Evolutionary conservation across 2,797 vertebrate species (phyloP), one percentile per base, ranked within the genome.

Genomic region (Leptoclinus maculatus): DNA sequence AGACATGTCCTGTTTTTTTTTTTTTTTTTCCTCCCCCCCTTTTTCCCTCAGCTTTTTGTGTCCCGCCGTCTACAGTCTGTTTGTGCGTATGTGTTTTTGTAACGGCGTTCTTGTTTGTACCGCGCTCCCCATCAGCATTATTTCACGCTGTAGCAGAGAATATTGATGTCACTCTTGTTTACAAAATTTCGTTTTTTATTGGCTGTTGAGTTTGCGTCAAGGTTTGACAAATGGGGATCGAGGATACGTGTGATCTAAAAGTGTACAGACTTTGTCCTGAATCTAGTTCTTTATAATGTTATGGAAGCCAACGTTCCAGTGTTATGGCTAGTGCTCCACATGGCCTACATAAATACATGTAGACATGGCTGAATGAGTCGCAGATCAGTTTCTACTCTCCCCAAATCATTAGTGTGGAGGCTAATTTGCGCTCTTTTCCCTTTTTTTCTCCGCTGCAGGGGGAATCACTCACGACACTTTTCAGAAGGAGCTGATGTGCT

Each of bases 401-500:
- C 43, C 17, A 67, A 2, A 43, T 36, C 63, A 78, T 74, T 25
- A 25, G 12, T 39, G 67, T 49, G 5, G 9, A 66, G 27, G 59
- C 71, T 89, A 74, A 91, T 80, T 74, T 78, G 17, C 4, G 0
- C 23, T 65, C 3, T 39, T 60, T 56, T 74, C 76, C 38, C 59
- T 27, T 6, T 38, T n/a, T 9, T 6, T 38, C 14, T 9, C 1
- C 7, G 32, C 89, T 86, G 29, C 91, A 99, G 98, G 98, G 60
- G 98, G 98, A 89, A 99, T 99, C 90, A 99, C 98, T 75, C 98
- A 99, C 1, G 98, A 99, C 88, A 99, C 98, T 90, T 99, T 99
- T 91, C 98, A 99, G 94, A 99, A 99, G 87, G 98, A 99, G 93
- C 95, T 99, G 72, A 99, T 99, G 98, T 99, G 98, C 89, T 99